A percentile compares a stretch with the other conserved stretches of the same genome.
Conservation (phyloP, 2,113 vertebrate species). For the Empidonax alnorum region DNA sequence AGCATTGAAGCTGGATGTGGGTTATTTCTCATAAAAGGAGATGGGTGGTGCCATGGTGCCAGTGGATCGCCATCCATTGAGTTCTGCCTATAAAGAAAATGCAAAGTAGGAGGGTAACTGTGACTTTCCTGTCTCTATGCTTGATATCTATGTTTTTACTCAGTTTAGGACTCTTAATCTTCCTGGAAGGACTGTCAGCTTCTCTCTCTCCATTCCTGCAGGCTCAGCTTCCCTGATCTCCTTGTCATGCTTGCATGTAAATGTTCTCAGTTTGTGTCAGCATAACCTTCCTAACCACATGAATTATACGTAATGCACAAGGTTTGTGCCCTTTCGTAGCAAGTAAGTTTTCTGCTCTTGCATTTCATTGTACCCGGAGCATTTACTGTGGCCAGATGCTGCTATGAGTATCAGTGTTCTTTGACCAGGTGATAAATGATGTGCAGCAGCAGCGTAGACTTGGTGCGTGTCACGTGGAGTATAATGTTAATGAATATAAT, state of each 20-base stretch:
- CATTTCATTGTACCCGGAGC: neutral
- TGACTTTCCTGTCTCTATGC: neutral
- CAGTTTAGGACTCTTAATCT: neutral
- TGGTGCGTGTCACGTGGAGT: neutral
- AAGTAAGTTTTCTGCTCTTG: neutral
- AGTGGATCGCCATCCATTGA: neutral
- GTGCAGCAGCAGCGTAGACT: neutral
- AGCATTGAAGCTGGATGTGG: neutral
- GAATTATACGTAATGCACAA: neutral
- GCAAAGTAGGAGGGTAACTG: neutral
- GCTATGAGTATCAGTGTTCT: neutral
- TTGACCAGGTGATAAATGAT: neutral
- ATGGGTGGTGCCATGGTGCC: neutral
- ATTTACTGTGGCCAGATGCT: neutral
- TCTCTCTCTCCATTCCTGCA: neutral
- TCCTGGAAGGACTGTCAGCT: neutral
- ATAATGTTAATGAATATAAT: neutral
- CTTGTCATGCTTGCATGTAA: neutral
- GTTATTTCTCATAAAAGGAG: neutral
- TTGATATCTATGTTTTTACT: neutral
- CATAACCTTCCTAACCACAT: neutral
- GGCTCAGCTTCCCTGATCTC: neutral
- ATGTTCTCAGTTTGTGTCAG: neutral
- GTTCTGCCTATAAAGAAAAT: neutral
- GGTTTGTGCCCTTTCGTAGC: neutral